phyloP scores from a whole-genome alignment of 2,888 invertebrate genomes.

The Troides aeacus region DNA sequence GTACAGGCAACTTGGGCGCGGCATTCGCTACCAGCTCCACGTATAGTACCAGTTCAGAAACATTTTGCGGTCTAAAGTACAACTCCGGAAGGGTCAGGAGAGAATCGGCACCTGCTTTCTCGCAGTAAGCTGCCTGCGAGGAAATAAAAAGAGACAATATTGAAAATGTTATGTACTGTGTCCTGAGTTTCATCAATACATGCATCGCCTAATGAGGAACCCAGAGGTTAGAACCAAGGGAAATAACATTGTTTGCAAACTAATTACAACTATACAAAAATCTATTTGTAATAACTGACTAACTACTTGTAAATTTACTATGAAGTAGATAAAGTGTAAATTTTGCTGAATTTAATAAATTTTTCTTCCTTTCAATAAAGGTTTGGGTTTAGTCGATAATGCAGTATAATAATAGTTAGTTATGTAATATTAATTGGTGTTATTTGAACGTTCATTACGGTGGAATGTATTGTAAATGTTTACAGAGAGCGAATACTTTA shows the following conservation, averaged over 20 bases:
- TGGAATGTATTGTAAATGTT: neutral
- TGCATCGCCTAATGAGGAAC: too few species aligned
- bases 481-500: neutral
- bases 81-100: slow-evolving; percentile 87
- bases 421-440: neutral
- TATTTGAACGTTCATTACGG: neutral
- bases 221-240: too few species aligned
- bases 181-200: too few species aligned
- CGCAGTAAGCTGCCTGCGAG: slow-evolving; percentile 84
- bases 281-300: too few species aligned
- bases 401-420: neutral
- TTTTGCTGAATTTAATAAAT: too few species aligned
- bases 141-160: slow-evolving; percentile 30
- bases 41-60: slow-evolving; percentile 83
- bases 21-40: slow-evolving; percentile 83
- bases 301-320: too few species aligned
- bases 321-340: too few species aligned
- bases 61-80: slow-evolving; percentile 84
- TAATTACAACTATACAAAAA: too few species aligned
- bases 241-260: too few species aligned
- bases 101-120: slow-evolving; percentile 82
- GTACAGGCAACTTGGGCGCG: slow-evolving; percentile 87
- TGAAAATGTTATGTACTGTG: neutral
- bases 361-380: neutral
- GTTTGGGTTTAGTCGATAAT: neutral